Evolutionary conservation across 2,113 vertebrate genomes (phyloP), one percentile per base, ranked within the genome.

Genomic region (Sturnira hondurensis): DNA sequence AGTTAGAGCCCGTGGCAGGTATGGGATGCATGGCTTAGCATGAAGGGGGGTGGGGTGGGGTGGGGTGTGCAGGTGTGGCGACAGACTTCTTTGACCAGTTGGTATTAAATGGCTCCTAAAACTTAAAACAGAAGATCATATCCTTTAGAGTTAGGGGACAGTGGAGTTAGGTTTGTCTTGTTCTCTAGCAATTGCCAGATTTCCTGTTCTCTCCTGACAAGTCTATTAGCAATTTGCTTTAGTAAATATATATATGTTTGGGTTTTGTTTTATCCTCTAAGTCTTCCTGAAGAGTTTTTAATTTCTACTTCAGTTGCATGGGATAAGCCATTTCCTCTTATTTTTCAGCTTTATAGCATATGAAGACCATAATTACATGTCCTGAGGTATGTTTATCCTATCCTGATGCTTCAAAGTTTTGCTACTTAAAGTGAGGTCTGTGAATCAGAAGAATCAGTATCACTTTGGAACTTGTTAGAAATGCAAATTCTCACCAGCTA

Each of bases 241-340:
- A 82, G 31, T n/a, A 77, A 89, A 85, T 15, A 3, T 16, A 3
- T 16, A 45, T 61, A 41, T 78, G 50, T 16, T 50, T 52, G 11
- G 45, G 33, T 43, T 68, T 87, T 47, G 4, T 38, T 63, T 67
- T 58, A 50, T 47, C 47, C 50, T 84, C 1, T 83, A 88, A 87
- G 15, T 73, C 47, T 88, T 95, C 33, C 28, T 71, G 14, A 91
- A 91, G 41, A 85, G 4, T 86, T 91, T 95, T 84, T 78, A 89
- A 91, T 91, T 91, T 33, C 12, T 76, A 76, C 8, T 67, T 61
- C 13, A 47, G 58, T 7, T 70, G 12, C 3, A 70, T 17, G 43
- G 17, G 17, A 36, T 70, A 91, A 89, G 36, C 58, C 31, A 17
- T 83, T 88, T 89, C 41, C 28, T 89, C 33, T 91, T 41, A 61